Conservation (phyloP, 1,140 invertebrate species). For the Drosophila hydei region DNA sequence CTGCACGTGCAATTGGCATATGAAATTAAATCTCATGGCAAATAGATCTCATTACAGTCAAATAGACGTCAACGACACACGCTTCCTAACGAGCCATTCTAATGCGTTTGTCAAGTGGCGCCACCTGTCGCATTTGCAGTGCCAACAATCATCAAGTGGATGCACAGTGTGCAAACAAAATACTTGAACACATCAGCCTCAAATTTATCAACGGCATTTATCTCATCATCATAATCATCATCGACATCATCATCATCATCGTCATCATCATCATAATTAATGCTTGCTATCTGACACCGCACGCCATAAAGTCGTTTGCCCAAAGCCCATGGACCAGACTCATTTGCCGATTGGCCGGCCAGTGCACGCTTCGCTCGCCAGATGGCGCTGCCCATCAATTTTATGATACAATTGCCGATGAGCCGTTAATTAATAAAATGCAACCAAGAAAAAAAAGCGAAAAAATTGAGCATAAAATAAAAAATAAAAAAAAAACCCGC, state of each 20-base stretch:
- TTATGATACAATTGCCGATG: slow-evolving; percentile 45
- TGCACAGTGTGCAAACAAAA: slow-evolving; percentile 34
- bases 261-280: slow-evolving; percentile 25
- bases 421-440: slow-evolving; percentile 61
- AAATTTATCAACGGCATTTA: not conserved
- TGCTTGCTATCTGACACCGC: slow-evolving; percentile 35
- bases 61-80: slow-evolving; percentile 19
- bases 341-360: not conserved
- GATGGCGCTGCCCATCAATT: slow-evolving; percentile 51
- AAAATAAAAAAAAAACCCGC: slow-evolving; percentile 27
- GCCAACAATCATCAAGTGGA: slow-evolving; percentile 49
- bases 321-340: slow-evolving; percentile 26
- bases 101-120: slow-evolving; percentile 34
- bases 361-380: slow-evolving; percentile 47
- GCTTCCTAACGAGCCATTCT: slow-evolving; percentile 15
- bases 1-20: not conserved
- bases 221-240: slow-evolving; percentile 32
- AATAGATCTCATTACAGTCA: slow-evolving; percentile 1
- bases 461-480: slow-evolving; percentile 31
- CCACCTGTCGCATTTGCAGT: slow-evolving; percentile 53
- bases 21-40: not conserved
- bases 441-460: slow-evolving; percentile 21
- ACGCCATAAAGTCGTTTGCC: slow-evolving; percentile 68
- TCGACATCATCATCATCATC: slow-evolving; percentile 37
- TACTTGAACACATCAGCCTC: slow-evolving; percentile 25